Evolutionary conservation across 2,797 vertebrate species (phyloP).

Genomic region (Spinus olivaceus): DNA sequence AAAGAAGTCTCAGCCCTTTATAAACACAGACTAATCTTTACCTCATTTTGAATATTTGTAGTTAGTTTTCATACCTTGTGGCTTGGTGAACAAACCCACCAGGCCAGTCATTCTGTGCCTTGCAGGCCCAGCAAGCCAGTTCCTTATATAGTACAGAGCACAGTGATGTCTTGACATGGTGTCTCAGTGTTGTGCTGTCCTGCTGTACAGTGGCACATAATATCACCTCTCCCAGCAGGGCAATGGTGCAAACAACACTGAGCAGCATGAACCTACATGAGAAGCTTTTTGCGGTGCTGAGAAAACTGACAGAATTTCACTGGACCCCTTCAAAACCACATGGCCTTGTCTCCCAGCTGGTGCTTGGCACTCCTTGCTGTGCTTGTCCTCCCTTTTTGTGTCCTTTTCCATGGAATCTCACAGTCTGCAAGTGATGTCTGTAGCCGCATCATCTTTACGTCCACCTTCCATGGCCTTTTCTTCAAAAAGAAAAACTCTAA

Average conservation of each 20-base stretch:
- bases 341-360: not conserved
- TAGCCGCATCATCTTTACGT: not conserved
- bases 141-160: slow-evolving; percentile 9
- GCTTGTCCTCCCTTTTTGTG: not conserved
- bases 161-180: not conserved
- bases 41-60: slow-evolving; percentile 44
- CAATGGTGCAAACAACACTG: not conserved
- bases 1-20: not conserved
- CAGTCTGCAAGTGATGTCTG: not conserved
- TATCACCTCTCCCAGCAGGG: not conserved
- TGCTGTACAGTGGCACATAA: not conserved
- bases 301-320: not conserved
- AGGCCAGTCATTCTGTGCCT: not conserved
- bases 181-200: not conserved
- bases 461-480: not conserved
- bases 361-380: not conserved
- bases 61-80: slow-evolving; percentile 34
- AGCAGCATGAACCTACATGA: not conserved
- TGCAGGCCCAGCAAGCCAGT: not conserved
- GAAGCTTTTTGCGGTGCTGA: not conserved
- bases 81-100: slow-evolving; percentile 11
- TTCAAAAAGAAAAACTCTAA: not conserved
- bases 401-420: not conserved
- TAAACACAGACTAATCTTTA: slow-evolving; percentile 43
- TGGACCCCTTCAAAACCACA: not conserved